Percentiles rank a stretch among this genome's conserved stretches.
These are phyloP conservation scores for Plestiodon gilberti DNA, from an alignment of 2,113 vertebrate species.

Conservation along the genomic window DNA sequence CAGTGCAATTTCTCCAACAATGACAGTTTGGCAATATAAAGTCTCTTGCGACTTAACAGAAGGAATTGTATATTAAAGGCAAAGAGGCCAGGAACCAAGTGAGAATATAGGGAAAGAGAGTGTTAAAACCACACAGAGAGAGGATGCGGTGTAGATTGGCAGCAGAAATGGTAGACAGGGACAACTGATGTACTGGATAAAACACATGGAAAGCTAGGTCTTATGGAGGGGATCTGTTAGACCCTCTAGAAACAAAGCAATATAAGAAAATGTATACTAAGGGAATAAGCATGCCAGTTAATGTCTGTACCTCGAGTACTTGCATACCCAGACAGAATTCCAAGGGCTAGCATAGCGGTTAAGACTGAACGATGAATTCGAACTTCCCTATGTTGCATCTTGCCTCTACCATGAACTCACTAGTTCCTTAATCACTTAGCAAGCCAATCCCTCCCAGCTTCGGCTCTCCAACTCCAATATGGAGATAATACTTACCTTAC, in stretches of 20 bases:
- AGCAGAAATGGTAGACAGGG: background rate
- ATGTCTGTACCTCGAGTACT: background rate
- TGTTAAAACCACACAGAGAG: background rate
- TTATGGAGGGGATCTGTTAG: background rate
- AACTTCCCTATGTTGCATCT: too few relatives aligned
- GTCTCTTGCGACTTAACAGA: too few relatives aligned
- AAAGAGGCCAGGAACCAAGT: background rate
- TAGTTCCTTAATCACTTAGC: too few relatives aligned
- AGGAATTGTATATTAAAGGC: background rate
- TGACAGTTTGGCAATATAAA: background rate
- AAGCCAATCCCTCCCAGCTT: too few relatives aligned
- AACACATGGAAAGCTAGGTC: background rate
- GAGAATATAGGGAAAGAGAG: background rate
- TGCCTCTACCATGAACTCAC: too few relatives aligned
- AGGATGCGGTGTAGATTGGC: background rate
- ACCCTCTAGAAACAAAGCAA: background rate
- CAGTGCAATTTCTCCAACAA: background rate
- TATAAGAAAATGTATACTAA: background rate
- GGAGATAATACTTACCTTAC: too few relatives aligned
- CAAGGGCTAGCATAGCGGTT: too few relatives aligned
- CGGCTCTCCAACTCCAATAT: too few relatives aligned
- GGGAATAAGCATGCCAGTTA: background rate
- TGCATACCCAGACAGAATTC: background rate
- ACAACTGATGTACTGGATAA: background rate
- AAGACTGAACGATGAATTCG: too few relatives aligned